Evolutionary conservation across 2,113 vertebrate genomes (phyloP).

Genomic region (Corythornis vintsioides): DNA sequence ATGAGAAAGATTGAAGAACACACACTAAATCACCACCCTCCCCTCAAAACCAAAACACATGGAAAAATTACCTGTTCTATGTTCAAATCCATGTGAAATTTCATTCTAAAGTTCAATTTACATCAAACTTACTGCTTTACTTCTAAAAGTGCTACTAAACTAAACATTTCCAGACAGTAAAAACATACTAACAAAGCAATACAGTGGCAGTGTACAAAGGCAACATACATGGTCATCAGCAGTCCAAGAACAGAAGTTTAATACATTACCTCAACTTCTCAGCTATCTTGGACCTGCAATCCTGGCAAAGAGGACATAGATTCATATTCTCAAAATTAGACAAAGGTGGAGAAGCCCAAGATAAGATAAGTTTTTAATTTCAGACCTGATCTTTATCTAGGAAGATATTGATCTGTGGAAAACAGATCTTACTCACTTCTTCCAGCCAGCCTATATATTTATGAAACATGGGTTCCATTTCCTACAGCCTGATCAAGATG

Average conservation of each 20-base stretch:
- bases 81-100: background rate
- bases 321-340: background rate
- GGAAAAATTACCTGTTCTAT: background rate
- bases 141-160: too few relatives aligned
- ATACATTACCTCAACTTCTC: background rate
- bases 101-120: background rate
- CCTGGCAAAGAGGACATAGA: background rate
- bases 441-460: background rate
- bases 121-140: background rate
- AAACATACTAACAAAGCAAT: background rate
- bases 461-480: background rate
- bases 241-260: background rate
- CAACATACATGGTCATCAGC: background rate
- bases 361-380: background rate
- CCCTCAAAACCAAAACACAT: background rate
- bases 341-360: background rate
- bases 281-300: background rate
- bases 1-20: background rate
- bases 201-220: background rate
- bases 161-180: background rate
- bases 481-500: background rate
- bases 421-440: background rate
- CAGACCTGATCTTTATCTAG: background rate
- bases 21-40: rapidly evolving
- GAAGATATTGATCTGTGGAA: background rate